These are phyloP conservation scores for Donacobius atricapilla DNA, from an alignment of 2,113 vertebrate genomes.

Conservation along the genomic window DNA sequence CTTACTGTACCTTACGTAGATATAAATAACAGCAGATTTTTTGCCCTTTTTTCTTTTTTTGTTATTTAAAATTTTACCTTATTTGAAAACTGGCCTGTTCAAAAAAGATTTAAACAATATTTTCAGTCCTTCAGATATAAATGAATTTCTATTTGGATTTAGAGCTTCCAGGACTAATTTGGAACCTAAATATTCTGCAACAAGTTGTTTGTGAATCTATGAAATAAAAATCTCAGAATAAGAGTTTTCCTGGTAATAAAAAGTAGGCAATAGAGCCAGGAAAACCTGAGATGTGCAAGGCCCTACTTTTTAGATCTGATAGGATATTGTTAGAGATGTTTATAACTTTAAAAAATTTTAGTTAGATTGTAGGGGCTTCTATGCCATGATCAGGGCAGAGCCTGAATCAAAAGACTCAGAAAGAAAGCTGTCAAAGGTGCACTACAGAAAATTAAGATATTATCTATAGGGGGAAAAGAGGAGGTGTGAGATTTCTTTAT, in stretches of 20 bases:
- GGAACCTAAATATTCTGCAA: background rate
- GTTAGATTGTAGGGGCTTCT: background rate
- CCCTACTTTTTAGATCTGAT: background rate
- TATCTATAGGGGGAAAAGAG: background rate
- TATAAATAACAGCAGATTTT: background rate
- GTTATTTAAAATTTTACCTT: background rate
- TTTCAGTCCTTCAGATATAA: background rate
- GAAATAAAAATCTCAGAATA: background rate
- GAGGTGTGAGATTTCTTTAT: background rate
- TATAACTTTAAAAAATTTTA: background rate
- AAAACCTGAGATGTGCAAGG: background rate
- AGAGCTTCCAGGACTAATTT: background rate
- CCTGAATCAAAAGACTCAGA: background rate
- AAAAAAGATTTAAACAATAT: background rate
- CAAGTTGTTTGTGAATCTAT: background rate
- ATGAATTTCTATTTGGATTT: background rate
- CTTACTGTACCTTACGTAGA: background rate
- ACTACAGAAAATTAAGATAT: background rate
- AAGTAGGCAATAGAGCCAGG: background rate
- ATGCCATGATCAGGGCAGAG: background rate
- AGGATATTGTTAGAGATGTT: background rate
- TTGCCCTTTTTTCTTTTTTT: too few species aligned
- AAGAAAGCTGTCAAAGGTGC: background rate
- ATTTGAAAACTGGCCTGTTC: background rate
- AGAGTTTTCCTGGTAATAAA: background rate